A percentile compares a stretch with the other conserved stretches of the same genome.
Evolutionary conservation across 2,797 vertebrate species (phyloP).

Genomic region (Tamandua tetradactyla): DNA sequence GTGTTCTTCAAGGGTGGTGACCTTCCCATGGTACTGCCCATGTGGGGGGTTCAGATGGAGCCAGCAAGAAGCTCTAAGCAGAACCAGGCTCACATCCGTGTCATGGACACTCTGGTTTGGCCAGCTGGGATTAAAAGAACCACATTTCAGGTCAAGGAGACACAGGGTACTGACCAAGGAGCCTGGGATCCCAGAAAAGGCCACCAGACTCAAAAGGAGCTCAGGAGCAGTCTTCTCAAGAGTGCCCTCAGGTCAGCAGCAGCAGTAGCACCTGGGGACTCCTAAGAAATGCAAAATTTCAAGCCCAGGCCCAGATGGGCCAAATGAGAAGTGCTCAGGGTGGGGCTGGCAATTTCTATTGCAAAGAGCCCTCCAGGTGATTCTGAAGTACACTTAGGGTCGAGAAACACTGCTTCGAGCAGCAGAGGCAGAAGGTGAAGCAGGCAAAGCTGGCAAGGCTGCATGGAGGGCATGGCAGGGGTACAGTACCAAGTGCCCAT

Average conservation of each 20-base stretch:
- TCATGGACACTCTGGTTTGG: background rate
- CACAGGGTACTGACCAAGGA: background rate
- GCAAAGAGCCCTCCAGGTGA: background rate
- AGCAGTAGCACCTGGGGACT: background rate
- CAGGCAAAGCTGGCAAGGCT: background rate
- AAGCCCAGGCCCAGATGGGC: too few relatives aligned
- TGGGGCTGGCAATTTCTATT: background rate
- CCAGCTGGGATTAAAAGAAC: background rate
- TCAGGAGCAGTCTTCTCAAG: background rate
- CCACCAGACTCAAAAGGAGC: background rate
- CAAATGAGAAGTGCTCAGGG: background rate
- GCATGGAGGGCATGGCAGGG: background rate
- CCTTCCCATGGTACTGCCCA: background rate
- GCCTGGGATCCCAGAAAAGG: background rate
- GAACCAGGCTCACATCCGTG: background rate
- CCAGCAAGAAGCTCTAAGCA: background rate
- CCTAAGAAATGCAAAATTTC: conserved; percentile 9
- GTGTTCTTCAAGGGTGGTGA: background rate
- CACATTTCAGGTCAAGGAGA: background rate
- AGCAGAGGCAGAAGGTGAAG: background rate
- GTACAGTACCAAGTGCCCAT: background rate
- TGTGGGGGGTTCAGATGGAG: background rate
- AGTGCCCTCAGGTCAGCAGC: background rate
- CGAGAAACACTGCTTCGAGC: background rate
- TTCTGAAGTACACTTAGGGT: background rate